phyloP scores from a whole-genome alignment of 2,888 invertebrate genomes.

The Phyllotreta striolata region DNA sequence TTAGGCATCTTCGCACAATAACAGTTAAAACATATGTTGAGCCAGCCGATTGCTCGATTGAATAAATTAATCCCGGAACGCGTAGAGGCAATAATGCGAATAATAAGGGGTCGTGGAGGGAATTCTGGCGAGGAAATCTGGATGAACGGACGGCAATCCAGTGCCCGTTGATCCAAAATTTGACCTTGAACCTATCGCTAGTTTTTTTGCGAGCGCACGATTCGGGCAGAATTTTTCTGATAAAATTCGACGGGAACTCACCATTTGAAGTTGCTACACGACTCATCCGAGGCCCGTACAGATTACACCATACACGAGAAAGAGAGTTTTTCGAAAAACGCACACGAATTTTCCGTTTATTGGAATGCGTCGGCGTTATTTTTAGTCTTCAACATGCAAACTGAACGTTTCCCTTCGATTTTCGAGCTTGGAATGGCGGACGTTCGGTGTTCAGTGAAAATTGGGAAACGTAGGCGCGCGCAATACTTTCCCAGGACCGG shows the following conservation, averaged over 20 bases:
- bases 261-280: slow-evolving; percentile 56
- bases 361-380: slow-evolving; percentile 22
- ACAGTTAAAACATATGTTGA: slow-evolving; percentile 11
- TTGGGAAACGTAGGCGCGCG: slow-evolving; percentile 48
- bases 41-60: neutral
- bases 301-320: slow-evolving; percentile 61
- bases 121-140: neutral
- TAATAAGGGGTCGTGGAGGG: neutral
- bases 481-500: slow-evolving; percentile 55
- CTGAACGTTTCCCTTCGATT: slow-evolving; percentile 51
- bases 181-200: slow-evolving; percentile 31
- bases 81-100: neutral
- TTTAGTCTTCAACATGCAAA: slow-evolving; percentile 51
- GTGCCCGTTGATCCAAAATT: slow-evolving; percentile 23
- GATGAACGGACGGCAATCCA: slow-evolving; percentile 9
- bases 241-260: slow-evolving; percentile 45
- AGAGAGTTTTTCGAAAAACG: slow-evolving; percentile 31
- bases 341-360: slow-evolving; percentile 28
- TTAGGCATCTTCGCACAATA: neutral
- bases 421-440: slow-evolving; percentile 57
- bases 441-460: slow-evolving; percentile 38
- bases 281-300: slow-evolving; percentile 63
- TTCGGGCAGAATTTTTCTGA: slow-evolving; percentile 21
- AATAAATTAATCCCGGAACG: neutral
- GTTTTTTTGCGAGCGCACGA: slow-evolving; percentile 31